Evolutionary conservation across 2,888 invertebrate genomes (phyloP).

Genomic region (Chouioia cunea): DNA sequence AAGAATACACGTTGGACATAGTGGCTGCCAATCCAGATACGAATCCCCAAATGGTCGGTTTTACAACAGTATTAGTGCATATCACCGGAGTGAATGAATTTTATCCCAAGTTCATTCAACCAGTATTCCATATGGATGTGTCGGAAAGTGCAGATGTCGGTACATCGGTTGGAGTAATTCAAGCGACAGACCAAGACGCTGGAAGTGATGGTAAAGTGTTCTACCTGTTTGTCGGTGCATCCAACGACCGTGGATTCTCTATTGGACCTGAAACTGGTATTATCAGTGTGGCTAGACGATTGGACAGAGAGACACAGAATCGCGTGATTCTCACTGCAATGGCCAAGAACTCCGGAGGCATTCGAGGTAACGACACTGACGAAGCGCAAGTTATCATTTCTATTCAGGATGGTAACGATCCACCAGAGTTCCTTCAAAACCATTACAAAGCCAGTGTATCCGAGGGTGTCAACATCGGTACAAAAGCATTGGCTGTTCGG

Average conservation of each 20-base stretch:
- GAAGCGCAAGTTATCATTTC: constrained; percentile 94
- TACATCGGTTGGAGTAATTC: constrained; percentile 85
- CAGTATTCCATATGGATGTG: constrained; percentile 92
- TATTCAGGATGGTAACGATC: constrained; percentile 96
- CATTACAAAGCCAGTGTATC: constrained; percentile 84
- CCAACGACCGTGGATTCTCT: constrained; percentile 90
- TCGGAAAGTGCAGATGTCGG: constrained; percentile 92
- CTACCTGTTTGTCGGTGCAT: constrained; percentile 93
- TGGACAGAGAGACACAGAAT: constrained; percentile 90
- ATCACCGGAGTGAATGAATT: constrained; percentile 91
- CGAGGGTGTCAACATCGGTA: constrained; percentile 83
- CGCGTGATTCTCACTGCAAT: constrained; percentile 90
- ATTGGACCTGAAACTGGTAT: constrained; percentile 88
- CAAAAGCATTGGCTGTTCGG: constrained; percentile 81
- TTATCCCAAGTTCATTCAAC: constrained; percentile 88
- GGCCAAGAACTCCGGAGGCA: constrained; percentile 95
- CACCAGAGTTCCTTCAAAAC: constrained; percentile 88
- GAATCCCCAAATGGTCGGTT: constrained; percentile 76
- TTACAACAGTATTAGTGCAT: constrained; percentile 79
- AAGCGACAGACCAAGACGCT: constrained; percentile 90
- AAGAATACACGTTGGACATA: constrained; percentile 80
- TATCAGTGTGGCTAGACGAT: constrained; percentile 83
- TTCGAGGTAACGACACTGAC: constrained; percentile 94
- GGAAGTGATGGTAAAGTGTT: constrained; percentile 90
- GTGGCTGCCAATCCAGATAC: constrained; percentile 91